These are phyloP conservation scores for Belonocnema kinseyi DNA, from an alignment of 1,140 invertebrate species.

Conservation along the genomic window DNA sequence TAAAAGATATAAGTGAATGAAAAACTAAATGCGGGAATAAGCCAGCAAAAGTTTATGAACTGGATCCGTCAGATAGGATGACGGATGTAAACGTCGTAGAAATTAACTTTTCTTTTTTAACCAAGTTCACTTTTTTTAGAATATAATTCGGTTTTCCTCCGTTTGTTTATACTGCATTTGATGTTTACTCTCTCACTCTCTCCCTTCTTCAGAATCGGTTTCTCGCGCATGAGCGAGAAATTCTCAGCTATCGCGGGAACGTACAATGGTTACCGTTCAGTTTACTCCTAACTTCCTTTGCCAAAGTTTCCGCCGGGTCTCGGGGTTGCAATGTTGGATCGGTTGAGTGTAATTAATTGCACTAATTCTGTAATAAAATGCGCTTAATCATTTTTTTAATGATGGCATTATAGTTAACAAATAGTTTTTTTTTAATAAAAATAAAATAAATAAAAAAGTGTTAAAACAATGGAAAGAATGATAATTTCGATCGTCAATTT, in stretches of 20 bases:
- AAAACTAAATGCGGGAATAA: too few relatives aligned
- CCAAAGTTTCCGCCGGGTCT: slow-evolving; percentile 3
- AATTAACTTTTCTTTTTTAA: background rate
- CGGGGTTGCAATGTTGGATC: background rate
- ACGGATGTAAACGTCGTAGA: background rate
- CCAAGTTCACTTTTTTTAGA: background rate
- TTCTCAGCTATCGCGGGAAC: slow-evolving; percentile 30
- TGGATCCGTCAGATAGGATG: background rate
- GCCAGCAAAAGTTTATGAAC: background rate
- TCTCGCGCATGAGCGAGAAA: background rate
- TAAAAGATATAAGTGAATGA: too few relatives aligned
- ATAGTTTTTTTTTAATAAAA: too few relatives aligned
- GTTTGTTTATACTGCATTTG: slow-evolving; percentile 7
- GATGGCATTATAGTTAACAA: too few relatives aligned
- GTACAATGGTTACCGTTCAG: background rate
- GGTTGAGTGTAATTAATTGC: background rate
- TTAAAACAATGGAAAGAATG: background rate
- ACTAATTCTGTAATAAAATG: background rate
- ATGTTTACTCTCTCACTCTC: background rate
- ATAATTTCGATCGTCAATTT: background rate
- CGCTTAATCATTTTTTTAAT: too few relatives aligned
- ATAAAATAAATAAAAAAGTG: too few relatives aligned
- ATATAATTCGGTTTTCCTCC: background rate
- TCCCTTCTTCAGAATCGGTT: slow-evolving; percentile 8
- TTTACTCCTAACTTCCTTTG: slow-evolving; percentile 21